Evolutionary conservation across 2,888 invertebrate genomes (phyloP), one percentile per base, ranked within the genome.

Genomic region (Dysmachus trigonus): DNA sequence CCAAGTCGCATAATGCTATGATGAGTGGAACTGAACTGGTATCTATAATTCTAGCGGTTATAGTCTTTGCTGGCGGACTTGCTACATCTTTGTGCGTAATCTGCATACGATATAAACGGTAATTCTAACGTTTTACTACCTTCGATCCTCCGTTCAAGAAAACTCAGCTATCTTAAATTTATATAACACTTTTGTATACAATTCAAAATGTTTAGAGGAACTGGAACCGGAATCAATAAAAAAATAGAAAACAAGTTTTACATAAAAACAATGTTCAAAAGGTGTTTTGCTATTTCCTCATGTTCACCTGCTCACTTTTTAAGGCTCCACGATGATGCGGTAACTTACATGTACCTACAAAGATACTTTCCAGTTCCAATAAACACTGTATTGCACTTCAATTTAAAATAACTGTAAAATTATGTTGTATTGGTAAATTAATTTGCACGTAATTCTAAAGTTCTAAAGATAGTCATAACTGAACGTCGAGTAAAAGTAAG

Each of bases 41-140:
- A 33, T 95, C 96, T 0, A 95, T 97, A 15, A 95, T 96, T 0
- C 93, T 97, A 6, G 96, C 96, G 2, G 95, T 96, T 88, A 93
- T 97, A 81, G 95, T 97, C 84, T 96, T 97, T 90, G 92, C 97
- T 72, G 97, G 97, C 0, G 96, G 97, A 0, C 93, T 96, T 85
- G 94, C 96, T 8, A 95, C 97, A 0, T 96, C 97, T 15, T 93
- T 97, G 10, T 96, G 96, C 90, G 95, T 97, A 88, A 93, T 96
- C 83, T 96, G 96, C 90, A 93, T 96, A 86, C 94, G 95, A 85
- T 92, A 92, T 87, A 92, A 92, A 92, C 92, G 92, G 92, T 92
- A 91, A 91, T 82, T 41, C 5, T 38, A 22, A 30, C 18, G 8
- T 22, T 4, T 41, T 41, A 13, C 38, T 41, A 15, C 7, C 38